Evolutionary conservation across 2,113 vertebrate genomes (phyloP).

Genomic region (Antechinus stuartii): DNA sequence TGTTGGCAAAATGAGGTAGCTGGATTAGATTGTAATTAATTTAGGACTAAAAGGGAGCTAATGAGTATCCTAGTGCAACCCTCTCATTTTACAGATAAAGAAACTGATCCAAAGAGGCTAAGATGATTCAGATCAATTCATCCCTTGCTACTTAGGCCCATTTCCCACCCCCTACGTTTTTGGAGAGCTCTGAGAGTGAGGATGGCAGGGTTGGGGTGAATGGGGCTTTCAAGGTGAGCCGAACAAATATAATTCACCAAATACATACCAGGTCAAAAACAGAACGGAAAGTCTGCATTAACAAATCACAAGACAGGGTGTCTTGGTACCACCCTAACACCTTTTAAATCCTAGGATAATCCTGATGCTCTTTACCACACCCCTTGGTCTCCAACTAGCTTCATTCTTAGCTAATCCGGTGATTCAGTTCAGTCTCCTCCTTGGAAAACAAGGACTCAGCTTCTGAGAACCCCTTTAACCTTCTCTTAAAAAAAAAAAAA

Average conservation of each 20-base stretch:
- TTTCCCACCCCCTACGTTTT: background rate
- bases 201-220: background rate
- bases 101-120: background rate
- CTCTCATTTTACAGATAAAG: background rate
- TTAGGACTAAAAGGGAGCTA: background rate
- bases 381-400: constrained; percentile 25
- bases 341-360: constrained; percentile 20
- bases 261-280: background rate
- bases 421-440: background rate
- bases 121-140: background rate
- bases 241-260: background rate
- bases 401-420: background rate
- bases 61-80: background rate
- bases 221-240: background rate
- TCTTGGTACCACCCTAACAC: background rate
- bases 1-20: background rate
- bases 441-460: background rate
- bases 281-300: background rate
- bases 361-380: constrained; percentile 10
- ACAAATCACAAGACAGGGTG: background rate
- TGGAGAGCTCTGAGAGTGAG: background rate
- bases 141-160: background rate
- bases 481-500: background rate
- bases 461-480: background rate
- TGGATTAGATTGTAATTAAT: background rate